Base-by-base conservation (phyloP, 2,113 vertebrate species). In the Mormoops blainvillei region DNA sequence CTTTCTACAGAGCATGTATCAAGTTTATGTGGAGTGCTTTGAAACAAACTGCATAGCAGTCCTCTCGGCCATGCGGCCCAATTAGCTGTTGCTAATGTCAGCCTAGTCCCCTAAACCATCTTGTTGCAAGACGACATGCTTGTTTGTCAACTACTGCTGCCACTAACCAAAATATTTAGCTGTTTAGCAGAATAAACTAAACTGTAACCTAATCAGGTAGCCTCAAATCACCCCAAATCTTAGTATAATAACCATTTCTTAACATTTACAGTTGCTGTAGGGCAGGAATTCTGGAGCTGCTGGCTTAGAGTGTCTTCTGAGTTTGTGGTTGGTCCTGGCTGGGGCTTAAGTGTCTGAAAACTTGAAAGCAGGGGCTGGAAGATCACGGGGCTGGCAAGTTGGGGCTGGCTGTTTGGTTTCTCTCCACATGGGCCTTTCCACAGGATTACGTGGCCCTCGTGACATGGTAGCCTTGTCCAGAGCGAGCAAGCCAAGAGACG, bases 61-160 rank as follows among this genome's bases (percentile, higher is more conserved):
- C 61, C 0, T 43, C 45, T 33, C n/a, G 20, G 2, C 48, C 2
- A 0, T 48, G 50, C 65, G 3, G 19, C 43, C 58, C 18, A 20
- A 31, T 31, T 54, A 31, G 50, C 43, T 6, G 24, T 84, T 14
- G 67, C 45, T 50, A 18, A 36, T 56, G 7, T 28, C 71, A 33
- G n/a, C 58, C 33, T 58, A 1, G 1, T 68, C 45, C 18, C 9
- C 80, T 65, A 26, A 92, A 67, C 24, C 33, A 16, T 28, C 19
- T n/a, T 4, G 19, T 28, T 56, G 78, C 52, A 48, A 24, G 41
- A 74, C 38, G 52, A 93, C 26, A 33, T 26, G 36, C 33, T 52
- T 80, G 67, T 52, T 77, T 80, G 45, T 52, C 43, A 48, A 1
- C 41, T 38, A 31, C 61, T 87, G 68, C 52, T 77, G 13, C 52